Conservation (phyloP, 2,888 invertebrate genomes). For the Mesorhabditis spiculigera region DNA sequence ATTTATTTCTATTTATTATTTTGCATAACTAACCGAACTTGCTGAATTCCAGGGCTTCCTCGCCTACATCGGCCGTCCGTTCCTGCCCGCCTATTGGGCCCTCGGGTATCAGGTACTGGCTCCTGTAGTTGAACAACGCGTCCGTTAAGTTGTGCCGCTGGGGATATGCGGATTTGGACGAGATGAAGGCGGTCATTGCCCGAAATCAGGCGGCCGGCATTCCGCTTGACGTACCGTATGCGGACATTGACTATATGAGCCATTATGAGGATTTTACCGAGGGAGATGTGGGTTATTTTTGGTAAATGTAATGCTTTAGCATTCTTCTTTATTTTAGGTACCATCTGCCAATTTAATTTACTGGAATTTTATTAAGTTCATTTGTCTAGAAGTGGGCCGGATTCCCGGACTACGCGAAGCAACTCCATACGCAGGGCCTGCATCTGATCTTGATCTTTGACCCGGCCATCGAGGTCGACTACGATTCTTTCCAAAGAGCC, state of each 20-base stretch:
- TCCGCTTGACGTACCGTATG: slow-evolving; percentile 48
- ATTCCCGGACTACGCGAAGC: slow-evolving; percentile 39
- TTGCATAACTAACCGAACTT: neutral
- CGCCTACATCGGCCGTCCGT: slow-evolving; percentile 48
- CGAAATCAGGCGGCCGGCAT: slow-evolving; percentile 40
- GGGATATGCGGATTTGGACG: slow-evolving; percentile 42
- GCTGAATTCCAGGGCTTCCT: slow-evolving; percentile 48
- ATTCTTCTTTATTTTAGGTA: too few relatives aligned
- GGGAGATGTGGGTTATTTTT: slow-evolving; percentile 23
- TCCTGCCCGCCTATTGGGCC: slow-evolving; percentile 57
- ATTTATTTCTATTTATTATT: neutral
- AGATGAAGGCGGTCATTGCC: slow-evolving; percentile 41
- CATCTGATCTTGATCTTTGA: slow-evolving; percentile 53
- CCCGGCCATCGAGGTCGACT: slow-evolving; percentile 53
- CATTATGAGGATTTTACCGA: slow-evolving; percentile 34
- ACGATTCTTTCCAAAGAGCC: slow-evolving; percentile 43
- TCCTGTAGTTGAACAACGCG: neutral
- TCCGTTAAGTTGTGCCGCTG: slow-evolving; percentile 37
- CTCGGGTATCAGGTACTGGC: slow-evolving; percentile 47
- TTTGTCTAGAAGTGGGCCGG: slow-evolving; percentile 39
- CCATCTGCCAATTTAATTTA: too few relatives aligned
- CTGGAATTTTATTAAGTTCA: too few relatives aligned
- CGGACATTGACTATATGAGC: slow-evolving; percentile 50
- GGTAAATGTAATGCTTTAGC: neutral
- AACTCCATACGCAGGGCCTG: slow-evolving; percentile 39